Conservation (phyloP, 2,888 invertebrate species). For the Stictocephala bisonia region DNA sequence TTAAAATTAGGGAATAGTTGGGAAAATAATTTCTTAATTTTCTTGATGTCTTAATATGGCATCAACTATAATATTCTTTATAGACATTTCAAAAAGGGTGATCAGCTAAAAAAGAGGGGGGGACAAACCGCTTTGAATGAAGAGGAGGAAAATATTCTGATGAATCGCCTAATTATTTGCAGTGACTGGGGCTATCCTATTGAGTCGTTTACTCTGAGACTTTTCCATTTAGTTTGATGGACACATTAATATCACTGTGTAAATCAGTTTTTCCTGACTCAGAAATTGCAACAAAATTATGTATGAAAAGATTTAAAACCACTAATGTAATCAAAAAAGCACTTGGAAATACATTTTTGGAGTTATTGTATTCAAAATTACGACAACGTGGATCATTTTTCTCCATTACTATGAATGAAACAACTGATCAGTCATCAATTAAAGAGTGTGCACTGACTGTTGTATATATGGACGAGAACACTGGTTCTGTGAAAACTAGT, state of each 20-base stretch:
- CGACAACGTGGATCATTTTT: slow-evolving; percentile 6
- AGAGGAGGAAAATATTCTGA: slow-evolving; percentile 7
- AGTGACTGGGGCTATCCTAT: slow-evolving; percentile 37
- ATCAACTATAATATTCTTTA: slow-evolving; percentile 26
- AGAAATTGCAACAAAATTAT: background rate
- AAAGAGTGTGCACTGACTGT: slow-evolving; percentile 25
- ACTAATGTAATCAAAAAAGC: slow-evolving; percentile 10
- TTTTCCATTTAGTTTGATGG: slow-evolving; percentile 4
- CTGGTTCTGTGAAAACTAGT: background rate
- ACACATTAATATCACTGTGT: slow-evolving; percentile 7
- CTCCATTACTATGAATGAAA: slow-evolving; percentile 25
- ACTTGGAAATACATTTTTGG: background rate
- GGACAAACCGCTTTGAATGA: slow-evolving; percentile 5
- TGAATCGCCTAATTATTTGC: slow-evolving; percentile 1
- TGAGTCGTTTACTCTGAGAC: background rate
- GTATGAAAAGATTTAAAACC: background rate
- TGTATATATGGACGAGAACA: background rate
- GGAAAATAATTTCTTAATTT: too few relatives aligned
- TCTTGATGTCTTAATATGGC: too few relatives aligned
- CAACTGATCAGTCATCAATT: background rate
- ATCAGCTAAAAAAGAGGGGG: slow-evolving; percentile 14
- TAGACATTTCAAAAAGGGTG: slow-evolving; percentile 31
- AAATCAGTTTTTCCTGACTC: background rate
- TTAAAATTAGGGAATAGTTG: too few relatives aligned
- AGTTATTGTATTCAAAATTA: slow-evolving; percentile 3